phyloP scores from a whole-genome alignment of 1,140 invertebrate genomes.

The Ridgeia piscesae region DNA sequence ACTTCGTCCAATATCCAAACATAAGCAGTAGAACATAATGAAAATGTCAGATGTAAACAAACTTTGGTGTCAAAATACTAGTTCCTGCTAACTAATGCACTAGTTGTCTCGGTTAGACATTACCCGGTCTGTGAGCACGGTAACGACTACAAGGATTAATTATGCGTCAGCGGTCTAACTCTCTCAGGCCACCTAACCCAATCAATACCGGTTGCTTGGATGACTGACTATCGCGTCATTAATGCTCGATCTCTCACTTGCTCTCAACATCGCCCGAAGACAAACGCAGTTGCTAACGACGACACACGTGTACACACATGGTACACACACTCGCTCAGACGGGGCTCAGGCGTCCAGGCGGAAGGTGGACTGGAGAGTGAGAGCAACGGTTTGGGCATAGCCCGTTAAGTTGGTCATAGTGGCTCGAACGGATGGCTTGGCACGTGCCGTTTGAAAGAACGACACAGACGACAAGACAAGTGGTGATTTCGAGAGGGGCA shows the following conservation, averaged over 20 bases:
- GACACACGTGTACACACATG: background rate
- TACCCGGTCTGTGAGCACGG: background rate
- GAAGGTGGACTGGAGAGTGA: background rate
- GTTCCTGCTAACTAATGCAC: background rate
- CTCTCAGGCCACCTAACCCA: background rate
- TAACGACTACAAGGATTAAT: background rate
- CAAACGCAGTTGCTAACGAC: background rate
- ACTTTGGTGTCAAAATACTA: background rate
- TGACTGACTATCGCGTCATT: background rate
- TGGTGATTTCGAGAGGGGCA: background rate
- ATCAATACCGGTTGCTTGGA: background rate
- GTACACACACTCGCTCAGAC: background rate
- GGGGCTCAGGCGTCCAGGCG: background rate
- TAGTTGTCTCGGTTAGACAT: background rate
- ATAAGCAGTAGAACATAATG: too few relatives aligned
- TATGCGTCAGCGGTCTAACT: background rate
- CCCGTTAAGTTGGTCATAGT: background rate
- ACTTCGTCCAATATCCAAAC: too few relatives aligned
- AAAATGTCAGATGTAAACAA: background rate
- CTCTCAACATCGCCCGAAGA: constrained; percentile 3
- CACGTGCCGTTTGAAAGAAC: background rate
- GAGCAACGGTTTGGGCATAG: background rate
- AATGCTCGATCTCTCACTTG: background rate
- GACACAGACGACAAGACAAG: background rate
- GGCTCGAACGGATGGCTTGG: background rate